Percentiles rank a stretch among this genome's conserved stretches.
Evolutionary conservation across 2,888 invertebrate species (phyloP).

Genomic region (Eubasilissa splendida): DNA sequence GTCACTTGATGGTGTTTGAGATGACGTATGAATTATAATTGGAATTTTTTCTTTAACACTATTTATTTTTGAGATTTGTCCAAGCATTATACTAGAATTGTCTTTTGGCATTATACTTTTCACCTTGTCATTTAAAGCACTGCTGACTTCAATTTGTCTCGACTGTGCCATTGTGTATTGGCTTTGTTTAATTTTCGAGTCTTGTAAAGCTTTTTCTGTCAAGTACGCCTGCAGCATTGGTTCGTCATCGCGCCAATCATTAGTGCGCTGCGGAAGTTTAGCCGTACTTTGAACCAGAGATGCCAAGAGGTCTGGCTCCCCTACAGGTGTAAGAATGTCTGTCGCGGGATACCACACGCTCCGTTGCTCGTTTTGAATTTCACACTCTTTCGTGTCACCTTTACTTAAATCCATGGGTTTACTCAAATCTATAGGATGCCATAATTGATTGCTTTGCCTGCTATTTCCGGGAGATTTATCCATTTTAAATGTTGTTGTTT

Average conservation of each 20-base stretch:
- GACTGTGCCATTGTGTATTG: conserved; percentile 66
- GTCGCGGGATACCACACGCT: conserved; percentile 60
- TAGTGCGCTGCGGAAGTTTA: conserved; percentile 73
- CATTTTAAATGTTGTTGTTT: conserved; percentile 47
- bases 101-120: conserved; percentile 31
- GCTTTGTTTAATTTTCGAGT: conserved; percentile 81
- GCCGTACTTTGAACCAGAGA: conserved; percentile 77
- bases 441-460: conserved; percentile 32
- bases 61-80: conserved; percentile 23
- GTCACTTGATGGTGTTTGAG: conserved; percentile 40
- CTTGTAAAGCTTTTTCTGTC: conserved; percentile 80
- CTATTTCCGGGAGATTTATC: conserved; percentile 38
- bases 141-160: conserved; percentile 44
- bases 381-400: conserved; percentile 65
- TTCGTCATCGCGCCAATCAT: conserved; percentile 75
- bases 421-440: conserved; percentile 68
- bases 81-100: conserved; percentile 10
- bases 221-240: conserved; percentile 82
- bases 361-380: conserved; percentile 60
- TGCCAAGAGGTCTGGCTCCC: conserved; percentile 76
- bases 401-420: conserved; percentile 72
- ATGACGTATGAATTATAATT: conserved; percentile 28
- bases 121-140: conserved; percentile 19
- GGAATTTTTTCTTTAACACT: conserved; percentile 17
- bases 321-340: conserved; percentile 75